Percentiles rank a stretch among this genome's conserved stretches.
Evolutionary conservation across 1,140 invertebrate species (phyloP).

Genomic region (Drosophila nikananu): DNA sequence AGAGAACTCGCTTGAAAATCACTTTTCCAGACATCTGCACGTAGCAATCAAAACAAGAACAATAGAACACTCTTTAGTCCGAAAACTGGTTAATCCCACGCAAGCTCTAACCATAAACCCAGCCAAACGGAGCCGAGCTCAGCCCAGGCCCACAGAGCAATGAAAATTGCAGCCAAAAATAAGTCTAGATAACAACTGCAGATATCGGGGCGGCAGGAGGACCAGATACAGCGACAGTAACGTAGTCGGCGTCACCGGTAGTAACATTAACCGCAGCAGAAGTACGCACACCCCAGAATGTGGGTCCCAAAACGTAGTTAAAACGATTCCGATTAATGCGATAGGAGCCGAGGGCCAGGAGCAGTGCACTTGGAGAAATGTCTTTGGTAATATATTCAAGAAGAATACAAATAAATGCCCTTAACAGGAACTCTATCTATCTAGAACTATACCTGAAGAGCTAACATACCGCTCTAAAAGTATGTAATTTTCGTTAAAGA

Average conservation of each 20-base stretch:
- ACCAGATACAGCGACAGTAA: slow-evolving; percentile 15
- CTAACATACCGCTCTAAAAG: not conserved
- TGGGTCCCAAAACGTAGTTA: slow-evolving; percentile 65
- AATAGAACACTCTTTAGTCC: slow-evolving; percentile 41
- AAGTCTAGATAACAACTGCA: slow-evolving; percentile 66
- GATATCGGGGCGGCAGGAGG: slow-evolving; percentile 54
- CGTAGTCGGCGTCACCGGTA: slow-evolving; percentile 17
- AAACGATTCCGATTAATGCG: slow-evolving; percentile 74
- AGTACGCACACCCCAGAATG: slow-evolving; percentile 39
- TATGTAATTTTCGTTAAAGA: not conserved
- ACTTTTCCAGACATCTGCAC: slow-evolving; percentile 65
- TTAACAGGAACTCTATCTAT: not conserved
- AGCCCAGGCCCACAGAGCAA: slow-evolving; percentile 43
- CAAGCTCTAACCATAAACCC: slow-evolving; percentile 67
- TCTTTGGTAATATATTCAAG: not conserved
- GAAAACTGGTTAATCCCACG: slow-evolving; percentile 63
- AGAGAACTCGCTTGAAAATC: not conserved
- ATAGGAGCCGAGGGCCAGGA: slow-evolving; percentile 32
- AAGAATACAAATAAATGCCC: not conserved
- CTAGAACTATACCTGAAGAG: not conserved
- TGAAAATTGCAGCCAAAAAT: slow-evolving; percentile 71
- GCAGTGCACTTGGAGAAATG: not conserved
- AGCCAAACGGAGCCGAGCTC: slow-evolving; percentile 33
- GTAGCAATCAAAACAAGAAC: slow-evolving; percentile 74
- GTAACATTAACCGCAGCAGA: slow-evolving; percentile 16